phyloP scores from a whole-genome alignment of 2,113 vertebrate species.

The Elephantulus edwardii region DNA sequence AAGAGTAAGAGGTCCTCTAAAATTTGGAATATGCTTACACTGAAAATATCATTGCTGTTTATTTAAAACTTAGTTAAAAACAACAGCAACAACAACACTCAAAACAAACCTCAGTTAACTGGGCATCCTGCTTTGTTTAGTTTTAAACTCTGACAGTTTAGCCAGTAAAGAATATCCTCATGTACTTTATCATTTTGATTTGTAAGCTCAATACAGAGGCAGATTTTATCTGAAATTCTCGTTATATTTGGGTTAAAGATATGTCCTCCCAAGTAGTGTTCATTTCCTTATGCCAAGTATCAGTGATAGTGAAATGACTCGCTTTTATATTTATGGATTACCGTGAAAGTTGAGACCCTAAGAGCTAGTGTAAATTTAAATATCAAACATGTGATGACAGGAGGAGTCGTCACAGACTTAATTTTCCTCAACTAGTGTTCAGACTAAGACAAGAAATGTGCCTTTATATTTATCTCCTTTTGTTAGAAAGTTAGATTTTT shows the following conservation, averaged over 20 bases:
- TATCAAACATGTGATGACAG: background rate
- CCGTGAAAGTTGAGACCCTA: background rate
- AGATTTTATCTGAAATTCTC: background rate
- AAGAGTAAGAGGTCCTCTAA: no score
- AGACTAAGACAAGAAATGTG: background rate
- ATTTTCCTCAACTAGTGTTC: background rate
- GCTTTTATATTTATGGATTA: constrained; percentile 36
- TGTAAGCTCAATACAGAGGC: background rate
- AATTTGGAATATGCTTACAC: background rate
- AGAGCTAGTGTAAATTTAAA: background rate
- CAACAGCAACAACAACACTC: no score
- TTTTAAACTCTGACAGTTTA: background rate
- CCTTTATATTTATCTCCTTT: background rate
- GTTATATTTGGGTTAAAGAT: background rate
- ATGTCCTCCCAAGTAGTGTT: background rate
- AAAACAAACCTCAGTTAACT: no score
- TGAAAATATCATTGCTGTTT: constrained; percentile 19
- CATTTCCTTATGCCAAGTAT: background rate
- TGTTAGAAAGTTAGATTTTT: background rate
- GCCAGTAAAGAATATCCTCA: background rate
- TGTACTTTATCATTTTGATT: background rate
- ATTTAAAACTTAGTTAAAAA: constrained; percentile 43
- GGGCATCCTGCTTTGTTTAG: background rate
- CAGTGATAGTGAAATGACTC: background rate
- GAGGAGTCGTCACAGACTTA: background rate